These are phyloP conservation scores for Semaprochilodus insignis DNA, from an alignment of 2,797 vertebrate genomes.

Conservation along the genomic window DNA sequence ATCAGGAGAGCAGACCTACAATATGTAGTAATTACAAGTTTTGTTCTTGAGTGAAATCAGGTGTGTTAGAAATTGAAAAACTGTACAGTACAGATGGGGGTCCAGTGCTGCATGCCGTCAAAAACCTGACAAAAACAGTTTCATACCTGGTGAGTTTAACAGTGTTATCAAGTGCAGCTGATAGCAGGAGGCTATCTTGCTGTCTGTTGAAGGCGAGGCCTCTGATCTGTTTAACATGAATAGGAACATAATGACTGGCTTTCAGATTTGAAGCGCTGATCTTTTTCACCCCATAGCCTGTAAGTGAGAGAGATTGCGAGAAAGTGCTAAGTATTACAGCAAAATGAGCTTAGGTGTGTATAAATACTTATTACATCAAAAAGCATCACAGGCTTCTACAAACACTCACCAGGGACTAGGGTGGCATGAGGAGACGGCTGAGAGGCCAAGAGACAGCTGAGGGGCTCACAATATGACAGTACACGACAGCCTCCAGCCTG, in stretches of 20 bases:
- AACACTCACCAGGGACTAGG: constrained; percentile 86
- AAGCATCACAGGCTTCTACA: neutral
- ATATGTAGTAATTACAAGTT: neutral
- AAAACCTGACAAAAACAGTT: neutral
- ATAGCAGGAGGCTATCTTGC: constrained; percentile 88
- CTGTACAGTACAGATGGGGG: neutral
- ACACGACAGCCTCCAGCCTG: constrained; percentile 89
- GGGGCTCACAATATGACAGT: constrained; percentile 84
- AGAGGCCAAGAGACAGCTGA: constrained; percentile 90
- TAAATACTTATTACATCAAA: neutral
- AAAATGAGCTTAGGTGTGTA: neutral
- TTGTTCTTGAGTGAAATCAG: neutral
- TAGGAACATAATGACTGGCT: constrained; percentile 91
- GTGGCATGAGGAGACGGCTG: constrained; percentile 90
- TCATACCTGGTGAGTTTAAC: constrained; percentile 92
- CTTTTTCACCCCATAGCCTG: constrained; percentile 96
- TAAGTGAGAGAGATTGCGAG: neutral
- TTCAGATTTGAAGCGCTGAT: constrained; percentile 89
- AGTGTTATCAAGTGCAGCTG: constrained; percentile 91
- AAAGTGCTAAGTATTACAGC: neutral
- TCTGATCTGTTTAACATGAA: constrained; percentile 93
- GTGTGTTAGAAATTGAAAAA: neutral
- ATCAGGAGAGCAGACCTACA: neutral
- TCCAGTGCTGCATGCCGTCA: neutral
- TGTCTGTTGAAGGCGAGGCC: constrained; percentile 87